Evolutionary conservation across 2,888 invertebrate genomes (phyloP), one percentile per base, ranked within the genome.

Genomic region (Lasioglossum vierecki): DNA sequence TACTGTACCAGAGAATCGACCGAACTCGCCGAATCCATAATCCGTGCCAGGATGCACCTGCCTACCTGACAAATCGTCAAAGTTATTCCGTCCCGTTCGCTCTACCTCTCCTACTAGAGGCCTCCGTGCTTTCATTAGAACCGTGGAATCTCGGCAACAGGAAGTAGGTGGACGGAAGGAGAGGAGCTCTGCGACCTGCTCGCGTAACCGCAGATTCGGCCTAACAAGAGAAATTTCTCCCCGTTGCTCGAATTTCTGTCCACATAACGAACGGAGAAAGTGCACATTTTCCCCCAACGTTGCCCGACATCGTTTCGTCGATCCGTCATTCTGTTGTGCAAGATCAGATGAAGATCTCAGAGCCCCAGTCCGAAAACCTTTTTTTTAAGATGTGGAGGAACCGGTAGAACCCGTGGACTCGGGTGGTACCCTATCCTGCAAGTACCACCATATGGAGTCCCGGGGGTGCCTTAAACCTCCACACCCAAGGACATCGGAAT

Each of bases 1-100:
- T 88, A 88, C 84, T 84, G 83, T 84, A 75, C 74, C 83, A 73
- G 41, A 76, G 83, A 79, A 88, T 89, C 89, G 90, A 91, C 86
- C 89, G 88, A 84, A 84, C 83, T 8, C 82, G 76, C 71, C 85
- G 88, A 90, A 92, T 92, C 92, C 92, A 92, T 92, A 92, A 86
- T 90, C 91, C 90, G 92, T 92, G 89, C 92, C 92, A 92, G 92
- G 92, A 92, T 91, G 91, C 92, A 89, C 92, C 91, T 89, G 90
- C 84, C 89, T 85, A 75, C 70, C 84, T 84, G 88, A 87, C 90
- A 90, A 90, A 90, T 91, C 85, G 79, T 71, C 82, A 26, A 91
- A 89, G 85, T 90, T 89, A 86, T 84, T 82, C 80, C 71, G 49
- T 81, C 57, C 57, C 57, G 0, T 11, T 57, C 4, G 35, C 3